Evolutionary conservation across 2,888 invertebrate species (phyloP), one percentile per base, ranked within the genome.

Genomic region (Gandaritis pyraliata): DNA sequence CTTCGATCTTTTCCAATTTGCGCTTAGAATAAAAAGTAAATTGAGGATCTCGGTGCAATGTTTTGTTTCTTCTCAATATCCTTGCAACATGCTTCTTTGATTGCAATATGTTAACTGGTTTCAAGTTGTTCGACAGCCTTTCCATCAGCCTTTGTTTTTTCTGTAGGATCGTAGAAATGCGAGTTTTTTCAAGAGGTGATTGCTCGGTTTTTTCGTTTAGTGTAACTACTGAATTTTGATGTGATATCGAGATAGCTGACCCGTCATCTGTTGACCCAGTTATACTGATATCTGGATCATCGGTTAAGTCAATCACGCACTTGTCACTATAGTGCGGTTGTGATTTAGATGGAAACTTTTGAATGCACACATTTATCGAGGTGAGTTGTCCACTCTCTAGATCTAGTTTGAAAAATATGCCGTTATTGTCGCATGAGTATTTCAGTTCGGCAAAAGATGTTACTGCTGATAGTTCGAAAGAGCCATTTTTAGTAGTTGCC

Each of bases 281-380:
- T 48, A 64, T 59, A 38, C 45, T 38, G 16, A 70, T 71, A 1
- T 74, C 76, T 11, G 67, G 64, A 7, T 88, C 88, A 30, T 85
- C 82, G 12, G 88, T 90, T 52, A 90, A 76, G 69, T 90, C 90
- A 11, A 89, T 85, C 1, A 84, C 72, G n/a, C 56, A 48, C 12
- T 12, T 18, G 11, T 51, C 58, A 7, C 70, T 68, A 0, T 69
- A 50, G 15, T 62, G 64, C 23, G 68, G 16, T n/a, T 41, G 18
- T 12, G 16, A 8, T 15, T 43, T 13, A 8, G 13, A n/a, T 41
- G 39, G 10, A 7, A 29, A 57, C 72, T 77, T 82, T 70, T 85
- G 86, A 60, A 90, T 80, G 58, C 79, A 79, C 6, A 91, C 84
- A 65, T 82, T 87, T 63, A 91, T 85, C 5, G 81, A 76, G n/a